Conservation (phyloP, 2,113 vertebrate genomes). For the Corythaixoides concolor region DNA sequence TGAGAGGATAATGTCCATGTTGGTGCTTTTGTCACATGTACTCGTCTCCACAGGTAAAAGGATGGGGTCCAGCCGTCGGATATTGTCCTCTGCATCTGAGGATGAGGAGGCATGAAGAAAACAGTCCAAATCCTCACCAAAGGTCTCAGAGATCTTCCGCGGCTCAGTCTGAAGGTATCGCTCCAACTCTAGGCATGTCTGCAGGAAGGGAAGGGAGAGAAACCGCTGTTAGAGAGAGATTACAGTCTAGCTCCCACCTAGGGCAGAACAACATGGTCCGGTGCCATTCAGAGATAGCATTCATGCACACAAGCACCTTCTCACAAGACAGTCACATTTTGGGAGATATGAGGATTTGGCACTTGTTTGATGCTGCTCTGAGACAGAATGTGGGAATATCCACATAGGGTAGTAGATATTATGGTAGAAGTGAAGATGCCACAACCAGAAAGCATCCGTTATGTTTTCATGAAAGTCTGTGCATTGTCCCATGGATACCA, state of each 20-base stretch:
- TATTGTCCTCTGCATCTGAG: conserved; percentile 84
- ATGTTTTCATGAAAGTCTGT: not conserved
- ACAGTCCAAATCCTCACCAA: conserved; percentile 91
- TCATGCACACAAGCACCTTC: not conserved
- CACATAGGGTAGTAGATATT: accelerated
- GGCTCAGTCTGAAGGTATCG: conserved; percentile 98
- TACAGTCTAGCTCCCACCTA: not conserved
- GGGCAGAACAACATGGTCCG: not conserved
- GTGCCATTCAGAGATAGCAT: not conserved
- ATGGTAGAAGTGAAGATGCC: not conserved
- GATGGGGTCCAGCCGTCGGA: conserved; percentile 81
- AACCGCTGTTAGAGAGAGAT: conserved; percentile 46
- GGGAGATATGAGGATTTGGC: not conserved
- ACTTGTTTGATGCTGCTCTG: not conserved
- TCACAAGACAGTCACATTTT: accelerated
- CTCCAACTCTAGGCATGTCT: conserved; percentile 97
- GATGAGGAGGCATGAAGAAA: conserved; percentile 87
- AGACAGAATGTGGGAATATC: not conserved
- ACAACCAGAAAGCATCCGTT: not conserved
- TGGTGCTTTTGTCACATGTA: conserved; percentile 79
- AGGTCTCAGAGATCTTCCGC: conserved; percentile 89
- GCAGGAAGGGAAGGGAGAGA: conserved; percentile 36
- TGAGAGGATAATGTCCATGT: conserved; percentile 80
- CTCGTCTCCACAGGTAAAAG: conserved; percentile 78
- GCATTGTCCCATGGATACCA: not conserved